These are phyloP conservation scores for Morpho helenor DNA, from an alignment of 2,888 invertebrate species.

Conservation along the genomic window DNA sequence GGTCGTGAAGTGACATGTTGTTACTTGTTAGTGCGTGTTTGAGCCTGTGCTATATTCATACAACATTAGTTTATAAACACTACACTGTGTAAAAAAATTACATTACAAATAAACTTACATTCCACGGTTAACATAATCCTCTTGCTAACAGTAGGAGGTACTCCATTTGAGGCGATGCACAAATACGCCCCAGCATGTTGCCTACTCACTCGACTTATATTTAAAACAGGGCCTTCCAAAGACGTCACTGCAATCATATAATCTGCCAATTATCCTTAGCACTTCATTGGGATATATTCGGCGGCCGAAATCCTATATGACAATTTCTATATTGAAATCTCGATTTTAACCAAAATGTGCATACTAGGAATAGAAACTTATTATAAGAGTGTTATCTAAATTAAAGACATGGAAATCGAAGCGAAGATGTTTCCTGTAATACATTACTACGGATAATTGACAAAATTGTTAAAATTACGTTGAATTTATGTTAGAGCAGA, in stretches of 20 bases:
- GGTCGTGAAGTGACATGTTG: too few relatives aligned
- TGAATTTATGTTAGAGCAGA: too few relatives aligned
- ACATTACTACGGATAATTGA: too few relatives aligned
- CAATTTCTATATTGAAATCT: neutral
- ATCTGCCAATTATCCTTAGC: neutral
- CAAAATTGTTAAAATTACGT: too few relatives aligned
- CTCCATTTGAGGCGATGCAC: constrained; percentile 90
- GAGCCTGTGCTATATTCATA: too few relatives aligned
- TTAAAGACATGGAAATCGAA: too few relatives aligned
- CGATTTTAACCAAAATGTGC: neutral
- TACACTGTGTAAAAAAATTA: neutral
- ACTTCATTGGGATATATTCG: constrained; percentile 1
- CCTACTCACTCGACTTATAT: constrained; percentile 84
- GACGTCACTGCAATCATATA: constrained; percentile 74
- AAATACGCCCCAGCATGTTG: constrained; percentile 90
- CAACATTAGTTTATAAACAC: too few relatives aligned
- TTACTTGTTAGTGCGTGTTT: too few relatives aligned
- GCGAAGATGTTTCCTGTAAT: too few relatives aligned
- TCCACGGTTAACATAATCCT: constrained; percentile 91
- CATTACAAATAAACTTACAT: constrained; percentile 77
- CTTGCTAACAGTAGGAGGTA: constrained; percentile 93
- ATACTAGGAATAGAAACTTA: too few relatives aligned
- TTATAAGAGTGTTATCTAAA: too few relatives aligned
- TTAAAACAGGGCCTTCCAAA: constrained; percentile 83
- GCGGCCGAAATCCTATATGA: neutral